Conservation (phyloP, 2,797 vertebrate genomes). For the Lepilemur ruficaudatus region DNA sequence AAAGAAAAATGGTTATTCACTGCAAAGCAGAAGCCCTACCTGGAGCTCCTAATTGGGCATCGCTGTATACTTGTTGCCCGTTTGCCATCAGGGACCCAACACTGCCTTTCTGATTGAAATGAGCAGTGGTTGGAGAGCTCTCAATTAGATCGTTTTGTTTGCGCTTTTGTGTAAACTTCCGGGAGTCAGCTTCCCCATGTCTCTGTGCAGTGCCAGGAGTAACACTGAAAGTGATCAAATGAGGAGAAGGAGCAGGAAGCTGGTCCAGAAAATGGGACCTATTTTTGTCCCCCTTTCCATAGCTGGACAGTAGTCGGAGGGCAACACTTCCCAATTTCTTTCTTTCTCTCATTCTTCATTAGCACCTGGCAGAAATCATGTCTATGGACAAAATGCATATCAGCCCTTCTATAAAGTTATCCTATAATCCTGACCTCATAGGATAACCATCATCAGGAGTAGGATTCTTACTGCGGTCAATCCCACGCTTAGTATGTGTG, state of each 20-base stretch:
- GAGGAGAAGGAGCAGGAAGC: not conserved
- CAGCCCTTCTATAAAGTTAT: not conserved
- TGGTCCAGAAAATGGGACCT: not conserved
- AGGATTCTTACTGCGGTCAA: not conserved
- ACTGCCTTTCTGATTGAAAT: constrained; percentile 42
- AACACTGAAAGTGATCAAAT: not conserved
- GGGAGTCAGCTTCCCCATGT: not conserved
- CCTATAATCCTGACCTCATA: not conserved
- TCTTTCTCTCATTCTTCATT: not conserved
- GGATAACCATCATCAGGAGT: not conserved
- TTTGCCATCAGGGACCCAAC: not conserved
- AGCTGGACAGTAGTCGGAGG: not conserved
- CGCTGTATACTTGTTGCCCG: not conserved
- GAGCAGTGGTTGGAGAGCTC: not conserved
- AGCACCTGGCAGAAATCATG: not conserved
- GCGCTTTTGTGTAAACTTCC: constrained; percentile 45
- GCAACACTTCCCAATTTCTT: not conserved
- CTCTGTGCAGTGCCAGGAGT: not conserved
- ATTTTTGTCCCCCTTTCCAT: not conserved
- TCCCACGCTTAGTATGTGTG: not conserved
- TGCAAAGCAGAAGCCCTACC: constrained; percentile 12
- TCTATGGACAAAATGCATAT: not conserved
- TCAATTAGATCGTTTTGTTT: constrained; percentile 42
- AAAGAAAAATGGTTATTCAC: not conserved
- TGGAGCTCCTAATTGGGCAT: constrained; percentile 29